Percentiles rank a stretch among this genome's conserved stretches.
phyloP scores from a whole-genome alignment of 53 echinoderm and acorn worm genomes.

The Luidia sarsii region DNA sequence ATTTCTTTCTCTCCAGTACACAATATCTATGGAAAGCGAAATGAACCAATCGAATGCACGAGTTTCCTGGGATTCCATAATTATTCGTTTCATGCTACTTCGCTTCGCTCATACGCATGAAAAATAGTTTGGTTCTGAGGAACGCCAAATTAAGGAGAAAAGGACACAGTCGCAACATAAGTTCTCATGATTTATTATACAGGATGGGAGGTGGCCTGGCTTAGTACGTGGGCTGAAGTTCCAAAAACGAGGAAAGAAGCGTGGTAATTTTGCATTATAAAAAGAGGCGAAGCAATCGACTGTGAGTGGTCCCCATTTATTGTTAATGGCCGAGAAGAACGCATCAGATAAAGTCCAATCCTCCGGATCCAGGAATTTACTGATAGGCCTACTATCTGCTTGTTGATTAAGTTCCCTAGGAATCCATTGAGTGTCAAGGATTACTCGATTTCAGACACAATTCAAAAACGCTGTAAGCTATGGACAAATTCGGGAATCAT shows the following conservation, averaged over 20 bases:
- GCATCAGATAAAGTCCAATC: slow-evolving; percentile 34
- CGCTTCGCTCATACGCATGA: no score
- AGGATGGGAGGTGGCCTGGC: no score
- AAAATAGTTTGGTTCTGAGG: no score
- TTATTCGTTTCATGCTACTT: no score
- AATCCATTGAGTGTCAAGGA: slow-evolving; percentile 16
- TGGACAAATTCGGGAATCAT: background rate
- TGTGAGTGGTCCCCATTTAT: slow-evolving; percentile 10
- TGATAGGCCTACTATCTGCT: slow-evolving; percentile 44
- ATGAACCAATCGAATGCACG: no score
- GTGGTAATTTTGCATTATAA: background rate
- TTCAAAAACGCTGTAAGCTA: background rate
- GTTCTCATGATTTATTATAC: no score
- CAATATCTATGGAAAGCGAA: no score
- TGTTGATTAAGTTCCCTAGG: slow-evolving; percentile 26
- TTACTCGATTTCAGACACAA: slow-evolving; percentile 13
- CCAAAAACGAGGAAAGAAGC: slow-evolving; percentile 27
- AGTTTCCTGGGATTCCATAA: no score
- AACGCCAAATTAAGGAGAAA: no score
- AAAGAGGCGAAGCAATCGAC: slow-evolving; percentile 17
- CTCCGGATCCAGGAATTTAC: slow-evolving; percentile 30
- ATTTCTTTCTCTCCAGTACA: no score
- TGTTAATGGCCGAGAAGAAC: background rate
- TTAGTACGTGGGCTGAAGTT: no score
- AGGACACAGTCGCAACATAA: no score